Evolutionary conservation across 2,797 vertebrate genomes (phyloP), one percentile per base, ranked within the genome.

Genomic region (Prionace glauca): DNA sequence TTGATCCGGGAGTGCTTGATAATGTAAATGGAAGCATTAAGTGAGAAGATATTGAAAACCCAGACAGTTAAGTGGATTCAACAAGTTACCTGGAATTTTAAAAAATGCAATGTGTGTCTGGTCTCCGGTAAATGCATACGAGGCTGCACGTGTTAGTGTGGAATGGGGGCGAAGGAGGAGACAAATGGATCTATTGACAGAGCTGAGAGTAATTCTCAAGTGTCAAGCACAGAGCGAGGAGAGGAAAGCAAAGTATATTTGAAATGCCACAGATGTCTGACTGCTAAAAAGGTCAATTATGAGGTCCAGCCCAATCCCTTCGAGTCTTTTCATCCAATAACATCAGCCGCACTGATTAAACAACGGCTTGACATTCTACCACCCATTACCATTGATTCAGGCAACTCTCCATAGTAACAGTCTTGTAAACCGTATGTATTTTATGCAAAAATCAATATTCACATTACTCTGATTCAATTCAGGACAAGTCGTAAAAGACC

Each of bases 361-460:
- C 65, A 92, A 67, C 11, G 62, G 60, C 60, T 12, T 69, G 45
- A 92, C 90, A 67, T 69, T 92, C 67, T 9, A 69, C 90, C 62
- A 69, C 62, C 62, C n/a, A 65, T 91, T 91, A 91, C 8, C 60
- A 67, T 90, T 90, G 87, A 90, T 92, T 69, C 62, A 92, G 65
- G 90, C 24, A 69, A 41, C 8, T 69, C 62, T 92, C 90, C n/a
- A 92, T 69, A 92, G 90, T 69, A 92, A 69, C 65, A 22, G 22
- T 1, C 65, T 92, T 92, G 90, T 92, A 92, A 92, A 36, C 62
- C 32, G 9, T 90, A 29, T 62, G 50, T 90, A 69, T 69, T n/a
- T 92, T 69, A 69, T 92, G 90, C 65, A 92, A 92, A 36, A 92
- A 92, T 92, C 65, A 69, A 92, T 92, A 41, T 32, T 91, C 12